Evolutionary conservation across 37 sponge, comb jelly and placozoan genomes (phyloP).

Genomic region (Halisarca cf. caerulea): DNA sequence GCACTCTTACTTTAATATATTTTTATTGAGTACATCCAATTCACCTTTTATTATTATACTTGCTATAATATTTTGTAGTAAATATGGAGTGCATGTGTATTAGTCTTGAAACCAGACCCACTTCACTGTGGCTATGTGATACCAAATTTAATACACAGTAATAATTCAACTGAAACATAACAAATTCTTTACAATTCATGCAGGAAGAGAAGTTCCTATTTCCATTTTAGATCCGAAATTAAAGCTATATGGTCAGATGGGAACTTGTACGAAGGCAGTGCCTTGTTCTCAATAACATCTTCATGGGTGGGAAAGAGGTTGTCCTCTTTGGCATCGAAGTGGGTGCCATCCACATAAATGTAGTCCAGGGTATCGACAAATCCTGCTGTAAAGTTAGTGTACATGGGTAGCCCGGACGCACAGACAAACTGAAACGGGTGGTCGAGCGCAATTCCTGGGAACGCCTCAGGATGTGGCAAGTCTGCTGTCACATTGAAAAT

Average conservation of each 20-base stretch:
- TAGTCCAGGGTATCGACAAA: slow-evolving; percentile 77
- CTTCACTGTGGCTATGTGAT: no score
- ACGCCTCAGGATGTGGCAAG: not conserved
- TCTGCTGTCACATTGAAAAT: not conserved
- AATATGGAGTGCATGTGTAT: no score
- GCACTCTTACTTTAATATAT: no score
- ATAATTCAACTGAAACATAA: no score
- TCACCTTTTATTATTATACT: no score
- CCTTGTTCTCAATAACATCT: slow-evolving; percentile 63
- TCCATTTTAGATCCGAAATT: slow-evolving; percentile 50
- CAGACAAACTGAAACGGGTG: slow-evolving; percentile 58
- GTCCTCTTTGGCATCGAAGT: slow-evolving; percentile 23
- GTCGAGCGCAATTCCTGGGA: slow-evolving; percentile 37
- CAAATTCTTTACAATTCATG: no score
- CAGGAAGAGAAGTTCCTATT: not conserved
- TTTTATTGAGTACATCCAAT: no score
- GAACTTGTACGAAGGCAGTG: slow-evolving; percentile 73
- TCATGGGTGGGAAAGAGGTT: slow-evolving; percentile 61
- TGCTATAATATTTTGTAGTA: no score
- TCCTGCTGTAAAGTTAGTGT: slow-evolving; percentile 69
- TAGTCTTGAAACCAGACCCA: no score
- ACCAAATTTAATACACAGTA: no score
- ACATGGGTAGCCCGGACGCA: slow-evolving; percentile 49
- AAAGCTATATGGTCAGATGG: slow-evolving; percentile 93
- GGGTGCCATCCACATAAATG: slow-evolving; percentile 59